Evolutionary conservation across 2,113 vertebrate genomes (phyloP), one percentile per base, ranked within the genome.

Genomic region (Cyphomyrus discorhynchus): DNA sequence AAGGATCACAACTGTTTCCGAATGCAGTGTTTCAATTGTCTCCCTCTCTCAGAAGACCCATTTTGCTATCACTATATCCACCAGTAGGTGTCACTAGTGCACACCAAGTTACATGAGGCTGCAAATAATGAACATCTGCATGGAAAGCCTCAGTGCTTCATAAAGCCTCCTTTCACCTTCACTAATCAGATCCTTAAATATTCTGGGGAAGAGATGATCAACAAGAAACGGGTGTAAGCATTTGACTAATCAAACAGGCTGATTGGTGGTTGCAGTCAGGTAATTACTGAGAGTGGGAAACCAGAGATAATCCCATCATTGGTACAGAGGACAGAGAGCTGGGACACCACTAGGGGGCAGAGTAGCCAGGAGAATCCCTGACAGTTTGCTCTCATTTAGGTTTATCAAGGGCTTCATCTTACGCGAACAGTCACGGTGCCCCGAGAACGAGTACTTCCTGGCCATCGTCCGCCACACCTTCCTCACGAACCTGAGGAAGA

Each of bases 341-440:
- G 24, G 62, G 24, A 27, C 62, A 31, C 62, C 62, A 70, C 62
- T 70, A 70, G 62, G 62, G 62, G n/a, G n/a, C 62, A 70, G 62
- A 70, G 62, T 27, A 70, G 11, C 46, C 42, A 49, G 9, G 5
- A 85, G 24, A 24, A 47, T 11, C 19, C 46, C 49, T 84, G 39
- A 46, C 39, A 46, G 27, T 21, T 62, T 31, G 50, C 52, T 66
- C 66, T 39, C 45, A 46, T 24, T 88, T 15, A 99, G 98, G 90
- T 96, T 99, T 70, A 97, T 99, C 90, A 98, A 96, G 91, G 98
- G 98, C 47, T 99, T 99, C 93, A 98, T 98, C 94, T 96, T 97
- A 92, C 97, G 98, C 90, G 97, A 98, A 3, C 92, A 96, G 58
- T 96, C 97, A 1, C 97, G 97, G 45, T 97, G 97, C 91, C 95